Base-by-base conservation (phyloP, 2,113 vertebrate species). In the Sturnira hondurensis region DNA sequence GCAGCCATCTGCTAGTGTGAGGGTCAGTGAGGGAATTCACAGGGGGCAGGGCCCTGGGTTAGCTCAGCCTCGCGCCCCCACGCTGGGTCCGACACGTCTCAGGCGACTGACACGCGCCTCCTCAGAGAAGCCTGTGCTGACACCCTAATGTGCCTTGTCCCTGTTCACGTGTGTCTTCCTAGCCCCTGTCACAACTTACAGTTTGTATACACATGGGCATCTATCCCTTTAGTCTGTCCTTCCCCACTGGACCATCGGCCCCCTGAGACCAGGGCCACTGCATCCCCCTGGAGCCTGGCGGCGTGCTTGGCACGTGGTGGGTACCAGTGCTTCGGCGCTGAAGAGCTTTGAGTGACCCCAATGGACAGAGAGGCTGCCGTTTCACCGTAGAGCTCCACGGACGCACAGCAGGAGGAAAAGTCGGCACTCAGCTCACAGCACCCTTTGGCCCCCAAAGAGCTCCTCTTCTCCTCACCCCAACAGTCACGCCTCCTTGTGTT, bases 21-120 rank as follows among this genome's bases (percentile, higher is more conserved):
- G 19, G 5, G 6, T 28, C 20, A 15, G 4, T 1, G 56, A 54
- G 74, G 10, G 33, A 5, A 22, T 41, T 47, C 17, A 28, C 0
- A 26, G 9, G 36, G 17, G 24, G 7, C 17, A 26, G 52, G 4
- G 65, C 73, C 36, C 14, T 4, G 2, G 1, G 38, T 4, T 38
- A 24, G 36, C 38, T 17, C n/a, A 33, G 83, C 28, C 2, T 12
- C 56, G 52, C 20, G 61, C 31, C 31, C 19, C 43, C 28, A 0
- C 2, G 10, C 43, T 31, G 4, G 36, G 20, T 31, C 56, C 12
- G 5, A 45, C 19, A 0, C 3, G 0, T 7, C 52, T 28, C 4
- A 11, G 16, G 17, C 41, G 7, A 13, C 17, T 28, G 22, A 22
- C 1, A 26, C 26, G 1, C 58, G 28, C 10, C 20, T 68, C 38